Conservation (phyloP, 1,140 invertebrate genomes). For the Laupala kohalensis region DNA sequence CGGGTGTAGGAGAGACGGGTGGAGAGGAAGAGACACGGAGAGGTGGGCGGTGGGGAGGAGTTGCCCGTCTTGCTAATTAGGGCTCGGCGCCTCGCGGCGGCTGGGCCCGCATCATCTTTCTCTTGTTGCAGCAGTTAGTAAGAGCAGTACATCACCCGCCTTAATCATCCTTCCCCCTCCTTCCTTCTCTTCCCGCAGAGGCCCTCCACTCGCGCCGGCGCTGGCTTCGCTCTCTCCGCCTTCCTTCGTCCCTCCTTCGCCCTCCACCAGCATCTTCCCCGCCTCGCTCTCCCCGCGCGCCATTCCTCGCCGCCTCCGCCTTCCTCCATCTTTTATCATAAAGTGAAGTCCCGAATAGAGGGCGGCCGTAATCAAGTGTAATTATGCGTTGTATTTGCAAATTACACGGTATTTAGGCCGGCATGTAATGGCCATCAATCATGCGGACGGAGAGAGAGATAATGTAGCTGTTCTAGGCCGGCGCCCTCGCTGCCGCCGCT, state of each 20-base stretch:
- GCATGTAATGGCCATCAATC: slow-evolving; percentile 23
- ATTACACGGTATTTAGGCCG: slow-evolving; percentile 25
- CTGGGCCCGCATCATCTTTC: slow-evolving; percentile 2
- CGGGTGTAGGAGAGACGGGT: slow-evolving; percentile 4
- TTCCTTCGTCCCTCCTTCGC: slow-evolving; percentile 1
- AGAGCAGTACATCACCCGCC: slow-evolving; percentile 14
- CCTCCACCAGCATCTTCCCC: slow-evolving; percentile 8
- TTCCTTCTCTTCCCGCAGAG: neutral
- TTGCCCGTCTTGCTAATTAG: neutral
- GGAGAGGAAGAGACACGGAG: slow-evolving; percentile 7
- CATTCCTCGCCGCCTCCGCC: neutral
- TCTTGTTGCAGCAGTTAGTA: slow-evolving; percentile 9
- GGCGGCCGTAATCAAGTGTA: slow-evolving; percentile 21
- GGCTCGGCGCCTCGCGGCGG: too few species aligned
- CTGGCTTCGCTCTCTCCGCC: neutral
- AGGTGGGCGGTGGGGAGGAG: neutral
- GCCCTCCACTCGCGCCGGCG: neutral
- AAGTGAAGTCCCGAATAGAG: slow-evolving; percentile 11
- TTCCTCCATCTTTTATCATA: slow-evolving; percentile 15
- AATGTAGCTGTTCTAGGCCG: too few species aligned
- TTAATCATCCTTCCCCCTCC: slow-evolving; percentile 15
- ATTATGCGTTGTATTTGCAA: slow-evolving; percentile 25
- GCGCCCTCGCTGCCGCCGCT: too few species aligned
- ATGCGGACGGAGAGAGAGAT: slow-evolving; percentile 10
- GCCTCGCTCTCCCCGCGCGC: neutral